Percentiles rank a stretch among this genome's conserved stretches.
phyloP scores from a whole-genome alignment of 2,888 invertebrate species.

The Metallyticus violacea region DNA sequence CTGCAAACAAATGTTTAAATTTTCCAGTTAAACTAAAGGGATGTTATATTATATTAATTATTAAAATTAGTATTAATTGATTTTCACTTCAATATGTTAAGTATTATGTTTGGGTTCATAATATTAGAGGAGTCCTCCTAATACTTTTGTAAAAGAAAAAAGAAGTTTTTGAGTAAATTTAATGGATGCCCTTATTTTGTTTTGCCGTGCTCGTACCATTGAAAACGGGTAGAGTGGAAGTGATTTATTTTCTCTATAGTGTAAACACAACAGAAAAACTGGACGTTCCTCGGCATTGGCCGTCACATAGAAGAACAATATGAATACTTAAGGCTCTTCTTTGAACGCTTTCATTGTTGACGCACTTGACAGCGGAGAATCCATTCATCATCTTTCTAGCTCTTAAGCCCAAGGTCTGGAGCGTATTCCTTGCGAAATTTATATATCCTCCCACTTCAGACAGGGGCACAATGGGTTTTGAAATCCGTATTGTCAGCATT shows the following conservation, averaged over 20 bases:
- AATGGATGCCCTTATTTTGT: too few species aligned
- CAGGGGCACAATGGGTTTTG: not conserved
- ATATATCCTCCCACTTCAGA: not conserved
- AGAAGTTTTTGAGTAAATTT: too few species aligned
- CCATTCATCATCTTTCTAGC: not conserved
- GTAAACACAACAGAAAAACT: not conserved
- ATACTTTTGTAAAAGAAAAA: too few species aligned
- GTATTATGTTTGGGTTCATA: too few species aligned
- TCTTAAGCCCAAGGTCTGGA: not conserved
- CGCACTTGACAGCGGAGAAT: not conserved
- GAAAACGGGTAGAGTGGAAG: too few species aligned
- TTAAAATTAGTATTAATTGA: too few species aligned
- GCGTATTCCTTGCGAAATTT: not conserved
- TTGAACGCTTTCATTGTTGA: not conserved
- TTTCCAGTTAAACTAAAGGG: too few species aligned
- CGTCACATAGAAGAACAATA: not conserved
- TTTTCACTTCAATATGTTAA: too few species aligned
- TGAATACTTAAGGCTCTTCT: not conserved
- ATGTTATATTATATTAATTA: too few species aligned
- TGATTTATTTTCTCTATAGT: not conserved
- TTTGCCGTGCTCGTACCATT: too few species aligned
- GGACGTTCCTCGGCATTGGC: not conserved
- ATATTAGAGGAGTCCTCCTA: too few species aligned
- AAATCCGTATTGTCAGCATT: not conserved
- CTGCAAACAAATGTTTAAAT: too few species aligned